phyloP scores from a whole-genome alignment of 1,140 invertebrate genomes.

The Anastrepha obliqua region DNA sequence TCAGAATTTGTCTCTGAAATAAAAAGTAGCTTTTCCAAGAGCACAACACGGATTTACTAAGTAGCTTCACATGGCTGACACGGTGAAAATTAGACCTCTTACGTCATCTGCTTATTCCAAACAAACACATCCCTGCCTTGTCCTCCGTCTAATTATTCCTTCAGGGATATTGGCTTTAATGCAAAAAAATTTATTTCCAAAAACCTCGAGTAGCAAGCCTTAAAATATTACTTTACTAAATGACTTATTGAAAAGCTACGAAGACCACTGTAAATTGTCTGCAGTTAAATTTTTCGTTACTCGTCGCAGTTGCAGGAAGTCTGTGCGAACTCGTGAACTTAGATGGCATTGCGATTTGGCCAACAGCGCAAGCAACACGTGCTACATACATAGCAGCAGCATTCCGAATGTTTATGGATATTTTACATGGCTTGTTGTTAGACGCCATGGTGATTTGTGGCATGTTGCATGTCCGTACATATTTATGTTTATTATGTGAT shows the following conservation, averaged over 20 bases:
- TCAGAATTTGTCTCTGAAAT: no score
- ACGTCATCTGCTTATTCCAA: no score
- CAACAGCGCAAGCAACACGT: slow-evolving; percentile 43
- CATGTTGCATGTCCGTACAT: slow-evolving; percentile 46
- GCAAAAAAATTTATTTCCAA: no score
- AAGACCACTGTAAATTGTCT: not conserved
- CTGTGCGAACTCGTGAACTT: slow-evolving; percentile 42
- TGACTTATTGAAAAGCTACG: not conserved
- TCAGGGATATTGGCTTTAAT: no score
- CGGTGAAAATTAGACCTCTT: no score
- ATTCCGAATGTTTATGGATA: not conserved
- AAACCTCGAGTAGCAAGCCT: no score
- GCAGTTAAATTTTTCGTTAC: not conserved
- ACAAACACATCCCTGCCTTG: no score
- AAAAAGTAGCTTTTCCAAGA: no score
- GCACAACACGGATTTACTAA: no score
- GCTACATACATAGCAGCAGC: slow-evolving; percentile 11
- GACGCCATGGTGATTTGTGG: slow-evolving; percentile 47
- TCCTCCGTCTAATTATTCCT: no score
- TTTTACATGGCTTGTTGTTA: slow-evolving; percentile 36
- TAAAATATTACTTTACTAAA: no score
- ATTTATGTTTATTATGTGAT: slow-evolving; percentile 16
- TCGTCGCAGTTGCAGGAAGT: slow-evolving; percentile 15
- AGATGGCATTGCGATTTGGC: slow-evolving; percentile 43
- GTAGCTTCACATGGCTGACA: no score